Base-by-base conservation (phyloP, 2,113 vertebrate species). In the Noturus placidus region DNA sequence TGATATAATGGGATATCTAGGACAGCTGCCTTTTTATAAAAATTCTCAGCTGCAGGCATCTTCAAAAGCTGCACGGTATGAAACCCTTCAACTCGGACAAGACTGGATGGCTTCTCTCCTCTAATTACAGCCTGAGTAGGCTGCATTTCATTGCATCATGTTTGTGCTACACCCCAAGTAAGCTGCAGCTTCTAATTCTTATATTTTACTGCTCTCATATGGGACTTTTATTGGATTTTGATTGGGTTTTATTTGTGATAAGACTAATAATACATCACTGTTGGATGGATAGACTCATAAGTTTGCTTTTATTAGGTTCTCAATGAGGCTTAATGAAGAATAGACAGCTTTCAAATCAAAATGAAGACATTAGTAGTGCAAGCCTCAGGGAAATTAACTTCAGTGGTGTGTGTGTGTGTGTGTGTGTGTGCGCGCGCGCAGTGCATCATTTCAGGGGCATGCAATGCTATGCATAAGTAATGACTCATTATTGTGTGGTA, bases 311-410 rank as follows among this genome's bases (percentile, higher is more conserved):
- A 87, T 65, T 81, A 65, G 69, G 17, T 84, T 56, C n/a, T 84
- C 63, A 63, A 54, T 72, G 54, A 79, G 86, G 54, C 63, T 27
- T 79, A 35, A 80, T 89, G 65, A 84, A 74, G 70, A 81, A 25
- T 79, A 63, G 80, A 35, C 67, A 25, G 50, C 56, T 77, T 87
- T 59, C 38, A 42, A 46, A 78, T n/a, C 22, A 74, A 67, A 80
- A 70, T 81, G 61, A 86, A 67, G 85, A 57, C 50, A 57, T 13
- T 20, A 76, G 77, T 27, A 52, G 63, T 13, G 17, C 22, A 22
- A 38, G 46, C 77, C 85, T 81, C 22, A 57, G 85, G 77, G 85
- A 86, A 86, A 86, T 79, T 85, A 85, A 77, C 27, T 15, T 78
- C 78, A 57, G n/a, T 82, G 20, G 3, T 42, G 70, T 17, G 70